Percentiles rank a stretch among this genome's conserved stretches.
Evolutionary conservation across 2,113 vertebrate genomes (phyloP).

Genomic region (Aegotheles bennettii): DNA sequence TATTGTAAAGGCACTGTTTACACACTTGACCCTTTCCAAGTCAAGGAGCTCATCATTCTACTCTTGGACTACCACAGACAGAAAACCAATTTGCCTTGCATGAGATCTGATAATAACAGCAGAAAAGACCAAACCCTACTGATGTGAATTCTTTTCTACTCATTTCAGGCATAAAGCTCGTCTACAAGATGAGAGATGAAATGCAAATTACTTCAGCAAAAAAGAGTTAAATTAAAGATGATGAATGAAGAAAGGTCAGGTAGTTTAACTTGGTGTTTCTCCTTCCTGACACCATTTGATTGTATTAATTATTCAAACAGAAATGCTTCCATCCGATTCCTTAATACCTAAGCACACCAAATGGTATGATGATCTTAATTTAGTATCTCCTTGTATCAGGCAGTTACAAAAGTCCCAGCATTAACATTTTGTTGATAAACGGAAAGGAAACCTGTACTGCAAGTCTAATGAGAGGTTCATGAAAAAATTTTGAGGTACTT

Average conservation of each 20-base stretch:
- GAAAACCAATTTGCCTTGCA: not conserved
- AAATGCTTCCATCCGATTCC: not conserved
- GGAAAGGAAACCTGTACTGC: not conserved
- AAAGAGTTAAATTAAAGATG: not conserved
- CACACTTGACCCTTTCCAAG: not conserved
- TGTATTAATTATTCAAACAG: slow-evolving; percentile 29
- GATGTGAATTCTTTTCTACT: not conserved
- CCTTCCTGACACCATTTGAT: slow-evolving; percentile 7
- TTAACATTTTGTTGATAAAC: not conserved
- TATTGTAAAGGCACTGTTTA: not conserved
- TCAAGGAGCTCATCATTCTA: not conserved
- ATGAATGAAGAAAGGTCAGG: not conserved
- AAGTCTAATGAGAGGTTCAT: not conserved
- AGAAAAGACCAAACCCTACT: not conserved
- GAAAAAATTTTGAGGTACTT: not conserved
- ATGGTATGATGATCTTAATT: not conserved
- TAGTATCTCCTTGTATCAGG: not conserved
- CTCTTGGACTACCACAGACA: not conserved
- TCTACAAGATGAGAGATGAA: not conserved
- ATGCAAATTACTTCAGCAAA: not conserved
- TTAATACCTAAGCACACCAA: not conserved
- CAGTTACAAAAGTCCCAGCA: not conserved
- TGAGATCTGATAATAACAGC: not conserved
- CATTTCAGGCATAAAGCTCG: not conserved
- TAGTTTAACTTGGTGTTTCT: not conserved